Evolutionary conservation across 2,888 invertebrate species (phyloP), one percentile per base, ranked within the genome.

Genomic region (Orthosia incerta): DNA sequence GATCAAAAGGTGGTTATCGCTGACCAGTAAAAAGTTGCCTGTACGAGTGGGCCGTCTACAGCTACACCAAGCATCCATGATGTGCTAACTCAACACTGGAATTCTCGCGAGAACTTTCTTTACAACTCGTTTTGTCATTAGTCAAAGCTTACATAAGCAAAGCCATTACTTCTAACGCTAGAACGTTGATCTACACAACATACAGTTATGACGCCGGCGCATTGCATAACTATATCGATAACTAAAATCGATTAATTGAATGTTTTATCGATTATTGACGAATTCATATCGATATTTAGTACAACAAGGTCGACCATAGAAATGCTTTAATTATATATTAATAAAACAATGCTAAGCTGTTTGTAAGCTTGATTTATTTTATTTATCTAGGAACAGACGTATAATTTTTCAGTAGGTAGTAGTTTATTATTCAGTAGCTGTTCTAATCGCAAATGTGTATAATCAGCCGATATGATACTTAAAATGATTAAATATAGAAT

Each of bases 51-150:
- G 15, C 20, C 55, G 66, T 26, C 39, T 50, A 23, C 4, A 16
- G 39, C 12, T 23, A 55, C 23, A 9, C 13, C 45, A n/a, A 53
- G 3, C 45, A 9, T 20, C 26, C 20, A 46, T 46, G 23, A 66
- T 51, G 65, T 65, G 55, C 50, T 50, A 71, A 71, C 57, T 55
- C 46, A 76, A 61, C n/a, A 60, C 50, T 48, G 13, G 53, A 60
- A 51, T 70, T 67, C 59, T 56, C 20, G n/a, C 63, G 45, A 82
- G 68, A 74, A 80, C 74, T 80, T 82, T 80, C 80, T 74, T 82
- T 59, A 39, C 16, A 55, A 68, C 78, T 59, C 26, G 74, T 69
- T 82, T 65, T 66, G 46, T 66, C 82, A 69, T 80, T 74, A 78
- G 72, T 61, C 18, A 46, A 73, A 39, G 51, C 55, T 80, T 80